Evolutionary conservation across 2,113 vertebrate species (phyloP).

Genomic region (Sander lucioperca): DNA sequence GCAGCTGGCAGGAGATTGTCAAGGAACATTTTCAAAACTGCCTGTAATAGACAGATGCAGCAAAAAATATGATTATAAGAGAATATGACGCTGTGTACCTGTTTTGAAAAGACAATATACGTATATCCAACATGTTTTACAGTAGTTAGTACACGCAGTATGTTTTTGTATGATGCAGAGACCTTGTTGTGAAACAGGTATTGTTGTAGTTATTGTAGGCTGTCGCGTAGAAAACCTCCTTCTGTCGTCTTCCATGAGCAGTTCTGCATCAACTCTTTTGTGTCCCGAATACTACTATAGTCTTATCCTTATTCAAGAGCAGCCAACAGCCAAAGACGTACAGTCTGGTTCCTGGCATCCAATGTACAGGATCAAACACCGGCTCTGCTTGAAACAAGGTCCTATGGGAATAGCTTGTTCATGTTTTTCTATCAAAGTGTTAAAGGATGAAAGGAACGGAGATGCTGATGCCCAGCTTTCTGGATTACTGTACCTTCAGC

Average conservation of each 20-base stretch:
- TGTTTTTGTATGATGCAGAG: conserved; percentile 8
- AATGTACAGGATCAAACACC: conserved; percentile 61
- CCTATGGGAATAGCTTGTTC: conserved; percentile 40
- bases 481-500: conserved; percentile 26
- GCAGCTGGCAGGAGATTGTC: conserved; percentile 6
- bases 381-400: conserved; percentile 48
- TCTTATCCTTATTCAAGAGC: conserved; percentile 38
- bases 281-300: conserved; percentile 16
- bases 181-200: not conserved
- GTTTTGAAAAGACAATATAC: conserved; percentile 19
- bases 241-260: conserved; percentile 25
- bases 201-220: conserved; percentile 26
- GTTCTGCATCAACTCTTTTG: conserved; percentile 9
- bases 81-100: not conserved
- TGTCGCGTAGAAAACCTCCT: conserved; percentile 28
- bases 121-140: not conserved
- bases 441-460: conserved; percentile 49
- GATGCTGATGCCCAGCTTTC: conserved; percentile 28
- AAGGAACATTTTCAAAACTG: conserved; percentile 21
- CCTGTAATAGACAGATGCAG: not conserved
- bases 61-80: conserved; percentile 16
- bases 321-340: conserved; percentile 36
- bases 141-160: not conserved
- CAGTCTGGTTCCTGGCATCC: conserved; percentile 28
- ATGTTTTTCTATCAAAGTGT: conserved; percentile 44